Conservation (phyloP, 2,113 vertebrate species). For the Rousettus leschenaultii region DNA sequence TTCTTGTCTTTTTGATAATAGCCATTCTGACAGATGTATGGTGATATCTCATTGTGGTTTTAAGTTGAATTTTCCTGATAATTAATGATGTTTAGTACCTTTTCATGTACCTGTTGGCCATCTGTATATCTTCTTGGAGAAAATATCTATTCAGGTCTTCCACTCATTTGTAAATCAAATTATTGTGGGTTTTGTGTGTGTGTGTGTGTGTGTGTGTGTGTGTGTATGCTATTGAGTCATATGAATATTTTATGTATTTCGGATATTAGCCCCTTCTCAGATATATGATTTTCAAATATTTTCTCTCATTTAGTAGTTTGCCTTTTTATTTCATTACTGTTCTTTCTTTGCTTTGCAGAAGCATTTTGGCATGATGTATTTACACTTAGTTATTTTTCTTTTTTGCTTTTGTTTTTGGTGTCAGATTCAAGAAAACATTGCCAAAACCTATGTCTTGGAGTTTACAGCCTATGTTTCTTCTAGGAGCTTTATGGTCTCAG, state of each 20-base stretch:
- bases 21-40: neutral
- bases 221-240: neutral
- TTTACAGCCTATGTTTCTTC: neutral
- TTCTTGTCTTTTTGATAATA: neutral
- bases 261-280: neutral
- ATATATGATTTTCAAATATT: neutral
- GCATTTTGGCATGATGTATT: neutral
- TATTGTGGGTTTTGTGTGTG: too few species aligned
- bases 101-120: neutral
- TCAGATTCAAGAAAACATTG: neutral
- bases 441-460: neutral
- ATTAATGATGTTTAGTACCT: neutral
- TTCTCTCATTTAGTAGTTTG: neutral
- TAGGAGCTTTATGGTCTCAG: neutral
- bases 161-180: neutral
- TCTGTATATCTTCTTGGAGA: neutral
- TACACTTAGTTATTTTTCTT: neutral
- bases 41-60: neutral
- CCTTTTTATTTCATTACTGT: neutral
- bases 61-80: neutral
- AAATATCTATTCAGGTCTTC: neutral
- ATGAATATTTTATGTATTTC: neutral
- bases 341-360: neutral
- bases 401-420: neutral
- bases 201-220: too few species aligned